A percentile compares a stretch with the other conserved stretches of the same genome.
These are phyloP conservation scores for Torymus tubicola DNA, from an alignment of 2,888 invertebrate species.

Conservation along the genomic window DNA sequence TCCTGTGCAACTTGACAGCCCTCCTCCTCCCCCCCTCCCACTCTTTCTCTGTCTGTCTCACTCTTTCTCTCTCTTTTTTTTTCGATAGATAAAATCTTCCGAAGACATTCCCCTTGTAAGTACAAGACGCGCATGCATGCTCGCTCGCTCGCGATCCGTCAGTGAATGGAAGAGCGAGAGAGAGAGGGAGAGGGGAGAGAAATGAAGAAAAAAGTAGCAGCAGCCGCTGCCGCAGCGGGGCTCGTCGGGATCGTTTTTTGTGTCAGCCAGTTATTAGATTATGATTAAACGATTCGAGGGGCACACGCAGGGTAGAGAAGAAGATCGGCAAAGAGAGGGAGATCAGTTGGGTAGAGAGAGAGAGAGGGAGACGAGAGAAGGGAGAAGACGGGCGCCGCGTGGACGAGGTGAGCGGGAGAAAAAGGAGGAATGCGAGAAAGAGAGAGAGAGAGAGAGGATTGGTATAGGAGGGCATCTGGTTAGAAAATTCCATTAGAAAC, in stretches of 20 bases:
- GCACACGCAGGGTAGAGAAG: background rate
- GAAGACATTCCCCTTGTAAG: slow-evolving; percentile 53
- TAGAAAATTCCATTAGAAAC: slow-evolving; percentile 48
- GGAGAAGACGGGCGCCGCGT: background rate
- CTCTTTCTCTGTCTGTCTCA: too few species aligned
- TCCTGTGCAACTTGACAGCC: slow-evolving; percentile 65
- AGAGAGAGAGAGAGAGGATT: background rate
- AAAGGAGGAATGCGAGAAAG: background rate
- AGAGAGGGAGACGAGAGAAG: background rate
- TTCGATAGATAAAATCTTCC: slow-evolving; percentile 72
- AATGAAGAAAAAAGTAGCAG: slow-evolving; percentile 6
- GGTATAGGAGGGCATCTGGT: slow-evolving; percentile 4
- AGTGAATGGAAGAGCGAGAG: background rate
- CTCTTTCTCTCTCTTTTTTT: too few species aligned
- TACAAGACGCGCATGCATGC: slow-evolving; percentile 46
- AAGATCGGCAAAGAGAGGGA: background rate
- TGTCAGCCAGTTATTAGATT: slow-evolving; percentile 76
- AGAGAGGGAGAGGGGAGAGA: background rate
- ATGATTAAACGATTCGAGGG: slow-evolving; percentile 74
- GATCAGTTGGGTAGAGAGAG: background rate
- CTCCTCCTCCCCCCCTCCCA: slow-evolving; percentile 55
- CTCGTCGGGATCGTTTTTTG: slow-evolving; percentile 71
- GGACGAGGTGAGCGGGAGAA: background rate
- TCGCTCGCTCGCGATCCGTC: slow-evolving; percentile 25
- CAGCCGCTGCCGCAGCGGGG: slow-evolving; percentile 38